Base-by-base conservation (phyloP, 2,797 vertebrate genomes). In the Phaenicophaeus curvirostris region DNA sequence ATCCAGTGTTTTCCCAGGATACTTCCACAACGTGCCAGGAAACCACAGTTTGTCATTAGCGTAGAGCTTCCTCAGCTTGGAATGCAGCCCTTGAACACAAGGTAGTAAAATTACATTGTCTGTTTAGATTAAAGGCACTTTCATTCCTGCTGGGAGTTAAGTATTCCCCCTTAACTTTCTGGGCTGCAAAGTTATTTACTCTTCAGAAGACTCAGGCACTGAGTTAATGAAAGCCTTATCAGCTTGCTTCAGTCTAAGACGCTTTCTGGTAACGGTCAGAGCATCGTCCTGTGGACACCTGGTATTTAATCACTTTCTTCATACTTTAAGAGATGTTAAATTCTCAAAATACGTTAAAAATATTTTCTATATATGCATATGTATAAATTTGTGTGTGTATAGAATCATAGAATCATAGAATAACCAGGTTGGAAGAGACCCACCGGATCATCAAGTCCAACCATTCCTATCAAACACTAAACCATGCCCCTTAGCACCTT, bases 81-180 rank as follows among this genome's bases (percentile, higher is more conserved):
- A 91, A 69, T 1, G 2, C 21, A 91, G 87, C 9, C 46, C 76
- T 62, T 75, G 39, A 75, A 92, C 37, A 73, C 42, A 58, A 80
- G 51, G 65, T 65, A 80, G 86, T 80, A 89, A 89, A 79, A 91
- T 58, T 68, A 61, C 59, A 88, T 17, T 65, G 75, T 42, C 58
- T 85, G 44, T 68, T 93, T 48, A 95, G 73, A 95, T 87, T 94
- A 95, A 95, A 94, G 62, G 33, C 62, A 73, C 63, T 91, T 78
- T 77, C 50, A 54, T 75, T 94, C 51, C 81, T 85, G 76, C 54
- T 87, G 78, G 62, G 75, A 93, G 54, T 81, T 82, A 92, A 92
- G 72, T 68, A 77, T 71, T 74, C 23, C 54, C 62, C 67, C 37
- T 80, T 67, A 82, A 89, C 48, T 89, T 66, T 51, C 57, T 31